Evolutionary conservation across 1,140 invertebrate genomes (phyloP).

Genomic region (Diploscapter pachys): DNA sequence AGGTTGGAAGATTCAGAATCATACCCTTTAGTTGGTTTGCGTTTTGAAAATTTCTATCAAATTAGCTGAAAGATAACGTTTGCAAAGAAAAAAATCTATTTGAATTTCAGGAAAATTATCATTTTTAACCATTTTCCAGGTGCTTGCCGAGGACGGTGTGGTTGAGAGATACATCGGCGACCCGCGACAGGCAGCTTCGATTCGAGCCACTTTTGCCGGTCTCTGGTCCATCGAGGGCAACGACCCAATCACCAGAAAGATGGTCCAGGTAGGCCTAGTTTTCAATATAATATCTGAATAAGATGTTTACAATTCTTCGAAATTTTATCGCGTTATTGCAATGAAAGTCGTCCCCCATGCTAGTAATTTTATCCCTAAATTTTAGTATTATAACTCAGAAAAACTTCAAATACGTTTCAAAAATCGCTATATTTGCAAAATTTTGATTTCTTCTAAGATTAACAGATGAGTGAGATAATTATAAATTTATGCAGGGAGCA

Average conservation of each 20-base stretch:
- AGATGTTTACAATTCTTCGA: background rate
- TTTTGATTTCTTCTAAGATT: too few relatives aligned
- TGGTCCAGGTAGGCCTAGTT: conserved; percentile 36
- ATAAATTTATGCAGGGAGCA: conserved; percentile 68
- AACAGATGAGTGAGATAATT: too few relatives aligned
- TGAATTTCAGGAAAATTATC: background rate
- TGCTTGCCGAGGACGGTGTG: conserved; percentile 64
- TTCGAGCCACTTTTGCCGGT: conserved; percentile 81
- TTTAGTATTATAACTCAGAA: conserved; percentile 4
- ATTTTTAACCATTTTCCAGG: conserved; percentile 25
- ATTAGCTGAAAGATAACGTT: too few relatives aligned
- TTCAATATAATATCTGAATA: conserved; percentile 9
- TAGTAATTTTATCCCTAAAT: background rate
- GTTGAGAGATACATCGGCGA: conserved; percentile 70
- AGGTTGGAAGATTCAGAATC: conserved; percentile 29
- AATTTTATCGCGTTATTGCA: background rate
- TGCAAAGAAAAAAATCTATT: too few relatives aligned
- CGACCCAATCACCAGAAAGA: conserved; percentile 38
- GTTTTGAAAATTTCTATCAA: background rate
- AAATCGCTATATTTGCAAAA: too few relatives aligned
- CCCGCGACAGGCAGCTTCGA: conserved; percentile 62
- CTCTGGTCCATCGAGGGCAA: conserved; percentile 77
- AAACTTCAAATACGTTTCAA: background rate
- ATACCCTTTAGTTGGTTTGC: conserved; percentile 7
- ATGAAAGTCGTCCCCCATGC: too few relatives aligned